Conservation (phyloP, 2,888 invertebrate species). For the Lapara coniferarum region DNA sequence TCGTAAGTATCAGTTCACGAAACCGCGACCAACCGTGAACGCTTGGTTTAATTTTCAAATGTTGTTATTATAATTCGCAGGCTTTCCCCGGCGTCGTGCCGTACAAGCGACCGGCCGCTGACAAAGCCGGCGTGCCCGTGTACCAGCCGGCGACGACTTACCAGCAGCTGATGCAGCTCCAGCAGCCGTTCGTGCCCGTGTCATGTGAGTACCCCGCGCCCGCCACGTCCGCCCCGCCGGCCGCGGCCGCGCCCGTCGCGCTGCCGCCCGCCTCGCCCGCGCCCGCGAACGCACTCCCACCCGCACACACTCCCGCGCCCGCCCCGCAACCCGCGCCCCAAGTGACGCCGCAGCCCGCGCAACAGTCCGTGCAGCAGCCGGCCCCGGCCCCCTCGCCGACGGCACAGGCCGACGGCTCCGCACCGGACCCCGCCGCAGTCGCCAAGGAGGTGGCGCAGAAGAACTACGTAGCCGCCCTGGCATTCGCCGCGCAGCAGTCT, state of each 20-base stretch:
- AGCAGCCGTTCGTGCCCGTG: constrained; percentile 98
- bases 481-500: constrained; percentile 76
- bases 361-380: constrained; percentile 55
- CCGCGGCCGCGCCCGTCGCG: constrained; percentile 58
- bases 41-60: constrained; percentile 27
- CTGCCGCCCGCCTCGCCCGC: constrained; percentile 86
- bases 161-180: constrained; percentile 97
- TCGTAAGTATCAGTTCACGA: constrained; percentile 88
- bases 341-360: constrained; percentile 72
- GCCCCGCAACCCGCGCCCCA: constrained; percentile 72
- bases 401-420: constrained; percentile 48
- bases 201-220: constrained; percentile 98
- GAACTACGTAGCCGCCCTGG: constrained; percentile 88
- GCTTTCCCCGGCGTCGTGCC: constrained; percentile 98
- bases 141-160: constrained; percentile 97
- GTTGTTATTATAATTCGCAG: constrained; percentile 74
- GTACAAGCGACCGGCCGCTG: constrained; percentile 97
- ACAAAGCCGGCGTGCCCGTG: constrained; percentile 98
- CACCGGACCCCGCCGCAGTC: constrained; percentile 73
- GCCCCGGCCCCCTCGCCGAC: constrained; percentile 54
- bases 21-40: constrained; percentile 25
- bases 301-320: constrained; percentile 82
- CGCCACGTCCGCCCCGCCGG: constrained; percentile 86
- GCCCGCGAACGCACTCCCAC: constrained; percentile 52
- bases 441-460: constrained; percentile 93